These are phyloP conservation scores for Pelodiscus sinensis DNA, from an alignment of 2,113 vertebrate species.

Conservation along the genomic window DNA sequence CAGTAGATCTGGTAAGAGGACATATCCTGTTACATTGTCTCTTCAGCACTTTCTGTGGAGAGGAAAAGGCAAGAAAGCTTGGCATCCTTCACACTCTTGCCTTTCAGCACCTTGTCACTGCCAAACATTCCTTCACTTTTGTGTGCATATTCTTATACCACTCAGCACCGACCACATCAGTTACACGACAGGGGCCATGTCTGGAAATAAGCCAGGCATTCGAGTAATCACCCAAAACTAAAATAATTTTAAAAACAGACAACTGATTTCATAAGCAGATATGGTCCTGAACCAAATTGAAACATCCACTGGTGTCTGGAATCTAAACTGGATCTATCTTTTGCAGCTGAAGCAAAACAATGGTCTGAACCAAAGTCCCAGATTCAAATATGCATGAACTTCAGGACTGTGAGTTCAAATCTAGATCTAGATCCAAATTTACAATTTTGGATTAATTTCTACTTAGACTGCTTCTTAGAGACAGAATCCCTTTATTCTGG, in stretches of 20 bases:
- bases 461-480: slow-evolving; percentile 58
- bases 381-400: background rate
- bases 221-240: slow-evolving; percentile 61
- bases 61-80: slow-evolving; percentile 13
- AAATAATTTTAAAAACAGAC: slow-evolving; percentile 68
- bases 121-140: slow-evolving; percentile 33
- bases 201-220: slow-evolving; percentile 63
- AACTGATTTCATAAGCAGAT: slow-evolving; percentile 69
- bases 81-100: slow-evolving; percentile 20
- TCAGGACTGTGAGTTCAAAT: slow-evolving; percentile 5
- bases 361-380: slow-evolving; percentile 51
- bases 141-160: slow-evolving; percentile 38
- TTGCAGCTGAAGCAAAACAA: slow-evolving; percentile 12
- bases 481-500: slow-evolving; percentile 34
- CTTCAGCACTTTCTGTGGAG: slow-evolving; percentile 34
- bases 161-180: slow-evolving; percentile 48
- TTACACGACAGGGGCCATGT: slow-evolving; percentile 50
- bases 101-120: slow-evolving; percentile 46
- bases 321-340: slow-evolving; percentile 39
- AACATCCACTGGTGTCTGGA: slow-evolving; percentile 27
- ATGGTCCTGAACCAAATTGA: slow-evolving; percentile 58
- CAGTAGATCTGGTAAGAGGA: background rate
- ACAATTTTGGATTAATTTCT: slow-evolving; percentile 37
- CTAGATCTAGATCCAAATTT: slow-evolving; percentile 20
- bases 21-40: background rate